A percentile compares a stretch with the other conserved stretches of the same genome.
Conservation (phyloP, 2,888 invertebrate species). For the Ischnura elegans region DNA sequence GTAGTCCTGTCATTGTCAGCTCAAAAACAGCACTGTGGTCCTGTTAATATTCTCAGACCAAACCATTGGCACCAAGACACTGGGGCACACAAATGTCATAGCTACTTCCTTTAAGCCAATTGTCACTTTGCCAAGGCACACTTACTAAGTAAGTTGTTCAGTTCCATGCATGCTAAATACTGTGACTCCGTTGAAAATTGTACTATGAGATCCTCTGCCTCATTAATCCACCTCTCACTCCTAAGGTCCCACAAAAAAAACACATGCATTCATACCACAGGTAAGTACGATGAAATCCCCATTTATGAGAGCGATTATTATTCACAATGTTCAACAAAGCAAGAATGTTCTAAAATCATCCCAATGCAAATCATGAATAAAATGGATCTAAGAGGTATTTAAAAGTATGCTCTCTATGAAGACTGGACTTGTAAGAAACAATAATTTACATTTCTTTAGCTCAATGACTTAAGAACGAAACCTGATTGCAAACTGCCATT, state of each 20-base stretch:
- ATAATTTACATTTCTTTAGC: conserved; percentile 54
- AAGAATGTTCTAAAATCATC: background rate
- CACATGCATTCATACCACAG: conserved; percentile 46
- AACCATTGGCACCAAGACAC: conserved; percentile 5
- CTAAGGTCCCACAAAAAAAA: conserved; percentile 43
- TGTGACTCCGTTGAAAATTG: conserved; percentile 42
- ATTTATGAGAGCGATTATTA: conserved; percentile 40
- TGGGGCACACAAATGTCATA: conserved; percentile 30
- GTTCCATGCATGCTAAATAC: conserved; percentile 49
- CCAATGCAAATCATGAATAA: conserved; percentile 39
- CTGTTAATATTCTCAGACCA: background rate
- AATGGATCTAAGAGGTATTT: conserved; percentile 42
- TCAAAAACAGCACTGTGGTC: conserved; percentile 32
- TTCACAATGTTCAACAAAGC: conserved; percentile 47
- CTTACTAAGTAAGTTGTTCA: background rate
- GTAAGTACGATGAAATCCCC: conserved; percentile 63
- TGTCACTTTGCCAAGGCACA: conserved; percentile 42
- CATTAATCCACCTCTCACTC: conserved; percentile 41
- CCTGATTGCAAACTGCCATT: conserved; percentile 32
- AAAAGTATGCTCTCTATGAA: conserved; percentile 1
- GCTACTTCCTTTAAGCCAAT: conserved; percentile 31
- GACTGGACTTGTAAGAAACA: conserved; percentile 56
- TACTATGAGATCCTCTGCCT: conserved; percentile 67
- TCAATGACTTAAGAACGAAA: conserved; percentile 39
- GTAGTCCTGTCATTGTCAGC: background rate